A percentile compares a stretch with the other conserved stretches of the same genome.
Evolutionary conservation across 2,888 invertebrate species (phyloP).

Genomic region (Hofmannophila pseudospretella): DNA sequence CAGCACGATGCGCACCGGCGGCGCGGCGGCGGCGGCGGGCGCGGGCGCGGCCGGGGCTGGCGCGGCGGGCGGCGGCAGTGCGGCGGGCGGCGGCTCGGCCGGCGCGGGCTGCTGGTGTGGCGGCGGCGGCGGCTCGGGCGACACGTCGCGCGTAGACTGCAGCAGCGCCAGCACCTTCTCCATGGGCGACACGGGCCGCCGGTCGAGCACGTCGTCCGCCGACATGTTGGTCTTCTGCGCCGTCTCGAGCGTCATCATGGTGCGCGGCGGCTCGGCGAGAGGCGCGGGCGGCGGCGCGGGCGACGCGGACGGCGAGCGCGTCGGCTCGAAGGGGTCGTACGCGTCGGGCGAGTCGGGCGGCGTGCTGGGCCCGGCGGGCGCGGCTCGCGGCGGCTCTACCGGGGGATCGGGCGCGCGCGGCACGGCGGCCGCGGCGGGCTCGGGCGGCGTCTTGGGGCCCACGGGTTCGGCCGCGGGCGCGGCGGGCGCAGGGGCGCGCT

Average conservation of each 20-base stretch:
- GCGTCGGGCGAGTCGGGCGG: slow-evolving; percentile 84
- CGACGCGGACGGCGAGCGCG: slow-evolving; percentile 85
- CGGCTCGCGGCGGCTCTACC: slow-evolving; percentile 18
- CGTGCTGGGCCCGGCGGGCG: slow-evolving; percentile 60
- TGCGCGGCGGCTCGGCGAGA: slow-evolving; percentile 25
- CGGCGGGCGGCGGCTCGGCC: slow-evolving; percentile 27
- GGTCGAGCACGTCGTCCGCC: slow-evolving; percentile 66
- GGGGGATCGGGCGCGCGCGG: slow-evolving; percentile 59
- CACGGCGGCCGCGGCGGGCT: slow-evolving; percentile 61
- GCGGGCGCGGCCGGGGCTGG: slow-evolving; percentile 40
- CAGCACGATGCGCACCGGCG: slow-evolving; percentile 53
- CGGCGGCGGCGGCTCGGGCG: slow-evolving; percentile 53
- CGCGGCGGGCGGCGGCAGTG: slow-evolving; percentile 36
- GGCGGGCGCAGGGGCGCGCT: slow-evolving; percentile 31
- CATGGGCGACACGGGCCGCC: slow-evolving; percentile 74
- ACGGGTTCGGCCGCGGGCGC: slow-evolving; percentile 27
- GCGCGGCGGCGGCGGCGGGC: slow-evolving; percentile 40
- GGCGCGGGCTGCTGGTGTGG: slow-evolving; percentile 17
- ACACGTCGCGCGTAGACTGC: slow-evolving; percentile 67
- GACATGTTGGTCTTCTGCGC: slow-evolving; percentile 70
- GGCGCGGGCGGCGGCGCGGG: slow-evolving; percentile 43
- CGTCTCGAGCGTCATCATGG: slow-evolving; percentile 61
- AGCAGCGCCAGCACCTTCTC: slow-evolving; percentile 79
- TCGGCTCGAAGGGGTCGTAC: slow-evolving; percentile 95
- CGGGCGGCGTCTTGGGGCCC: slow-evolving; percentile 47